Base-by-base conservation (phyloP, 2,797 vertebrate species). In the Rousettus madagascariensis region DNA sequence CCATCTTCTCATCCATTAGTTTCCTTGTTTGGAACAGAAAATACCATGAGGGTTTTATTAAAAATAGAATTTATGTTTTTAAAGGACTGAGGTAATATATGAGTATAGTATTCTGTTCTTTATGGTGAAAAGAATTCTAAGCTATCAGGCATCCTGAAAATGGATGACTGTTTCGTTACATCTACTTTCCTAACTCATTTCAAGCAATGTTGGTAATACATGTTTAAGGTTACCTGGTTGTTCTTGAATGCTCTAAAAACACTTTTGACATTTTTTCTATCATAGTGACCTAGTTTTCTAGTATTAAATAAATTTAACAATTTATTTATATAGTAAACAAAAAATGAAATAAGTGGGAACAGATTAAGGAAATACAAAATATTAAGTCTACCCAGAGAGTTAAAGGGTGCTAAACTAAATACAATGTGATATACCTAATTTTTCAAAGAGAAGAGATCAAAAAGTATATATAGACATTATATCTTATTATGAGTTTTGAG, bases 61-160 rank as follows among this genome's bases (percentile, higher is more conserved):
- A 91, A 61, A 95, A 57, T 41, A 93, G 20, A 92, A 87, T 43
- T 90, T 86, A 15, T 59, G 43, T 65, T 59, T 94, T 87, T 59
- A 88, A 90, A 33, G 10, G 19, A 43, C 5, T 80, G 26, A 92
- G 6, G 74, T 26, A 86, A 66, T n/a, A 0, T 61, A 36, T 38
- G 15, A 79, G 24, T 55, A 33, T n/a, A 49, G 49, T 88, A 51
- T 57, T 75, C 30, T 95, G 2, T 74, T 51, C 16, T 24, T 94
- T 26, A 16, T 3, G 24, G 46, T 59, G 53, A 75, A 90, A 95
- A 69, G 51, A 22, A 65, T 79, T 90, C 33, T 92, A 26, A 53
- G 19, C 11, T 36, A 78, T 6, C 5, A 78, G 33, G 43, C 10
- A n/a, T 33, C 28, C 75, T 94, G 30, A 59, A 75, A 95, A 88